Base-by-base conservation (phyloP, 2,113 vertebrate species). In the Nannospalax galili region DNA sequence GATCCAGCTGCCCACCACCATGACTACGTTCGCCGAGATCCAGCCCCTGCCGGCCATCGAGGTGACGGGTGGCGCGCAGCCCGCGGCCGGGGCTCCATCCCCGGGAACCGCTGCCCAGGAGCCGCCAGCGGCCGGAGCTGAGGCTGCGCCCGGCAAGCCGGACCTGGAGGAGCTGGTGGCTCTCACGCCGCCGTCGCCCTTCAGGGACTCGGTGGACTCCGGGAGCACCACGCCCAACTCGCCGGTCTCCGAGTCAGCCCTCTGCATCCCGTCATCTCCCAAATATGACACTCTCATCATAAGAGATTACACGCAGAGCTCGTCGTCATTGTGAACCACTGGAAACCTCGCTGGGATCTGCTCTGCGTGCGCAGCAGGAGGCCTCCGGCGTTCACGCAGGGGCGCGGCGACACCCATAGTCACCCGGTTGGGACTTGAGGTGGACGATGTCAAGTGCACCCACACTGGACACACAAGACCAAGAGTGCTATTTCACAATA, bases 291-390 rank as follows among this genome's bases (percentile, higher is more conserved):
- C 98, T 11, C 99, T 99, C 69, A 98, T 99, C 92, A 99, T 99
- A 97, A 98, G 99, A 98, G 99, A 99, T 98, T 99, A 99, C 98
- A 99, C 99, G 97, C 99, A 99, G 98, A 99, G 99, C 98, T 99
- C 99, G 93, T 99, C 99, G 94, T 99, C 99, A 10, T 98, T 99
- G 99, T 99, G 99, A 99, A 98, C 96, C 97, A 37, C 95, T 1
- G 62, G 90, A 92, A 93, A 84, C 81, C 96, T 96, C 92, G 82
- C 82, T 26, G 32, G 40, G 24, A 58, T 28, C 89, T 69, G 79
- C 96, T 28, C 89, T 69, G 79, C 96, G 12, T 86, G 84, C 77
- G 88, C 94, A 93, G 96, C 93, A 32, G 85, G 80, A 97, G 97
- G 92, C 94, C 97, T 97, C 96, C 92, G 72, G 97, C 95, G 98